Evolutionary conservation across 2,797 vertebrate species (phyloP).

Genomic region (Gila robusta): DNA sequence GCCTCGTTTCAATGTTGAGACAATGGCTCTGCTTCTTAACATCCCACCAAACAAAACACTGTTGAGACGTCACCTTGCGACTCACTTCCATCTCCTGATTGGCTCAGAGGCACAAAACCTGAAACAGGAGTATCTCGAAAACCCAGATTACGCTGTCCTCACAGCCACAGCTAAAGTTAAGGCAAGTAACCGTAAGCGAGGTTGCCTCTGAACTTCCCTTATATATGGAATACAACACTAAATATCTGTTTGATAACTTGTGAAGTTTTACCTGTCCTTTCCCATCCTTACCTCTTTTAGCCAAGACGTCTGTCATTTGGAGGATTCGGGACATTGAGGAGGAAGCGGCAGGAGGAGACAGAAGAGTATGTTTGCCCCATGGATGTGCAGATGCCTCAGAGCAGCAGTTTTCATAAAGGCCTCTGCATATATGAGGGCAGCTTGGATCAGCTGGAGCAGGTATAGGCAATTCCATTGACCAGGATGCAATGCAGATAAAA

Average conservation of each 20-base stretch:
- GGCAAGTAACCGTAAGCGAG: conserved; percentile 70
- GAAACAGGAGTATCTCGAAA: conserved; percentile 92
- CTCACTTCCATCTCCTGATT: conserved; percentile 94
- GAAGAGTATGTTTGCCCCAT: conserved; percentile 94
- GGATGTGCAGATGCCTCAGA: conserved; percentile 87
- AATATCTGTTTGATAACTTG: neutral
- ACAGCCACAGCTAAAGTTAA: conserved; percentile 95
- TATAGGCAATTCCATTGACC: conserved; percentile 55
- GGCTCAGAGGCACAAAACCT: conserved; percentile 89
- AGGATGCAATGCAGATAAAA: neutral
- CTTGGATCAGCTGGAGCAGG: conserved; percentile 90
- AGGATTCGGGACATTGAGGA: conserved; percentile 90
- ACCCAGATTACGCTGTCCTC: conserved; percentile 88
- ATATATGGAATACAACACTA: neutral
- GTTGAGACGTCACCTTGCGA: conserved; percentile 92
- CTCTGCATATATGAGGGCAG: conserved; percentile 80
- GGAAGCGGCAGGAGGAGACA: conserved; percentile 89
- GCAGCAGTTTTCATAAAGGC: conserved; percentile 80
- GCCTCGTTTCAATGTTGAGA: conserved; percentile 96
- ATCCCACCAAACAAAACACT: conserved; percentile 95
- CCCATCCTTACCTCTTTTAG: conserved; percentile 64
- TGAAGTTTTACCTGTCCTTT: neutral
- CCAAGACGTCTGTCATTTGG: conserved; percentile 91
- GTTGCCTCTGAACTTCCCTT: neutral
- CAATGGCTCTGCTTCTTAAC: conserved; percentile 94